Percentiles rank a stretch among this genome's conserved stretches.
Conservation (phyloP, 2,888 invertebrate genomes). For the Drosophila cracens region DNA sequence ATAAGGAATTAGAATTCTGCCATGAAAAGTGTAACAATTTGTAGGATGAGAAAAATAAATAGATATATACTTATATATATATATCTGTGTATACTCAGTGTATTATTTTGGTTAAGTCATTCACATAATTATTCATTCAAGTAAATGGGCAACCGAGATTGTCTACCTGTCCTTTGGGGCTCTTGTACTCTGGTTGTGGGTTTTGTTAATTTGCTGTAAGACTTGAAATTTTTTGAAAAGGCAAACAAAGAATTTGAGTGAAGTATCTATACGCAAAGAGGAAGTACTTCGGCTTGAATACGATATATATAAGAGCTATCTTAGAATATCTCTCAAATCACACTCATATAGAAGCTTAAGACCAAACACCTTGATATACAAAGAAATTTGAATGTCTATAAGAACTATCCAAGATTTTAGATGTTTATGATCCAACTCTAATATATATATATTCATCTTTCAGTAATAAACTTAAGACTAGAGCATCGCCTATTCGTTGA, state of each 20-base stretch:
- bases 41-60: not conserved
- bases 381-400: not conserved
- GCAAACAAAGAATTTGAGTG: not conserved
- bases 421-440: not conserved
- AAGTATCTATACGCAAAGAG: not conserved
- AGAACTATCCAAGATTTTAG: not conserved
- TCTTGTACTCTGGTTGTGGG: not conserved
- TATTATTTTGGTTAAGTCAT: constrained; percentile 8
- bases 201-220: not conserved
- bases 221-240: not conserved
- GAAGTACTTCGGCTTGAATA: not conserved
- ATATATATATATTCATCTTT: not conserved
- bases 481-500: constrained; percentile 37
- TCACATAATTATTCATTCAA: constrained; percentile 11
- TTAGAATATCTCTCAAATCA: not conserved
- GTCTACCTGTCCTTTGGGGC: not conserved
- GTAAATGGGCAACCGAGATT: not conserved
- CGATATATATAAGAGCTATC: not conserved
- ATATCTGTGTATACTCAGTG: not conserved
- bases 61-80: not conserved
- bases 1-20: not conserved
- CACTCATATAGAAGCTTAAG: not conserved
- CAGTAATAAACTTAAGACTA: not conserved
- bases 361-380: not conserved
- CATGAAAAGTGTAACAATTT: not conserved